Evolutionary conservation across 2,888 invertebrate species (phyloP).

Genomic region (Syrista parreyssii): DNA sequence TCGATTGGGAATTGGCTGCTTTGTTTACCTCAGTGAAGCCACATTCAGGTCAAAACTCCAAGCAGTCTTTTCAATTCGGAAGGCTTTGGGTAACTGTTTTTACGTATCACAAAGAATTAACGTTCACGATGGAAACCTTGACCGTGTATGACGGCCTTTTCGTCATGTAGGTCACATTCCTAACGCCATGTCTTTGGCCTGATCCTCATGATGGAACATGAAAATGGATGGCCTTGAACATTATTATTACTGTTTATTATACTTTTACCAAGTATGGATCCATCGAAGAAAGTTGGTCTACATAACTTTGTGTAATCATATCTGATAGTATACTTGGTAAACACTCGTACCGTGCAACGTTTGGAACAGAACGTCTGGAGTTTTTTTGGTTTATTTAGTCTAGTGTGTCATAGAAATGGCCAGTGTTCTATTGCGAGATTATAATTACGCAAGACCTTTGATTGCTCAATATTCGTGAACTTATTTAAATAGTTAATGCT

Average conservation of each 20-base stretch:
- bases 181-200: not conserved
- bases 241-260: not conserved
- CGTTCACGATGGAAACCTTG: constrained; percentile 19
- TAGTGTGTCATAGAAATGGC: not conserved
- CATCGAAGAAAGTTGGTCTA: not conserved
- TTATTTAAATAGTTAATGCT: not conserved
- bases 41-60: not conserved
- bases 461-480: not conserved
- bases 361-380: not conserved
- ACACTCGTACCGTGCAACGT: not conserved
- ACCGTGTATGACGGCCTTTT: constrained; percentile 20
- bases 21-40: not conserved
- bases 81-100: not conserved
- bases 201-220: not conserved
- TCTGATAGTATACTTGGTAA: not conserved
- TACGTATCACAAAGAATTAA: not conserved
- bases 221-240: not conserved
- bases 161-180: constrained; percentile 32
- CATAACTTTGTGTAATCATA: not conserved
- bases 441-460: not conserved
- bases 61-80: not conserved
- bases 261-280: not conserved
- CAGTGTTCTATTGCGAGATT: not conserved
- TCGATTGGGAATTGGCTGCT: not conserved
- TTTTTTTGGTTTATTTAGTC: not conserved